phyloP scores from a whole-genome alignment of 2,113 vertebrate species.

The Corapipo altera region DNA sequence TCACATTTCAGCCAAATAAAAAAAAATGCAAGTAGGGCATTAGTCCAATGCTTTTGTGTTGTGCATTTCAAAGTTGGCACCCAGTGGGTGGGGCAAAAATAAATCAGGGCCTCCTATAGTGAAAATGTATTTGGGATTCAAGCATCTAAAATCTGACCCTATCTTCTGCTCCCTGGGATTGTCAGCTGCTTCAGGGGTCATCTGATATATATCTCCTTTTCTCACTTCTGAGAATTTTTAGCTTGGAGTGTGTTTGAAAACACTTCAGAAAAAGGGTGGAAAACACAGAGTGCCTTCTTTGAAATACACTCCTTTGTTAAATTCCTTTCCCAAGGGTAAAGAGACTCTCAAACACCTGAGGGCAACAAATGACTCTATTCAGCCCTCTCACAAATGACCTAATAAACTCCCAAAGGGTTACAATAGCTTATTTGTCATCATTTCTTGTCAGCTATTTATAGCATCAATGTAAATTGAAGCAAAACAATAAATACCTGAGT shows the following conservation, averaged over 20 bases:
- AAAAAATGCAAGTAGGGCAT: conserved; percentile 22
- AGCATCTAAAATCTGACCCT: conserved; percentile 12
- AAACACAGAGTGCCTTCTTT: conserved; percentile 64
- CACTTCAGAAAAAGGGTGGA: conserved; percentile 62
- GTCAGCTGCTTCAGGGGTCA: conserved; percentile 43
- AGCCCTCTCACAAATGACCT: conserved; percentile 49
- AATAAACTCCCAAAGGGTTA: conserved; percentile 37
- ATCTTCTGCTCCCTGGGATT: conserved; percentile 27
- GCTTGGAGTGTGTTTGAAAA: conserved; percentile 67
- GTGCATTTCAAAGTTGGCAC: conserved; percentile 54
- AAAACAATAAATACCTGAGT: conserved; percentile 19
- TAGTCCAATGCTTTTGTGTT: background rate
- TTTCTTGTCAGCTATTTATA: conserved; percentile 32
- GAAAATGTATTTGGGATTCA: conserved; percentile 44
- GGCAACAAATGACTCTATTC: conserved; percentile 52
- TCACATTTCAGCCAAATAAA: conserved; percentile 19
- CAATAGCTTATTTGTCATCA: conserved; percentile 48
- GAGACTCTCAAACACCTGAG: conserved; percentile 61
- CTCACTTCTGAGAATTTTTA: conserved; percentile 61
- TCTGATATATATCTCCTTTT: conserved; percentile 39
- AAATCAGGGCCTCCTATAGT: conserved; percentile 43
- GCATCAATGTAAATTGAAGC: background rate
- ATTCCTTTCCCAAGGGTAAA: conserved; percentile 58
- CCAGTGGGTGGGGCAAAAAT: conserved; percentile 56
- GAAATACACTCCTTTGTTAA: conserved; percentile 66